Conservation (phyloP, 1,140 invertebrate genomes). For the Gonioctena quinquepunctata region DNA sequence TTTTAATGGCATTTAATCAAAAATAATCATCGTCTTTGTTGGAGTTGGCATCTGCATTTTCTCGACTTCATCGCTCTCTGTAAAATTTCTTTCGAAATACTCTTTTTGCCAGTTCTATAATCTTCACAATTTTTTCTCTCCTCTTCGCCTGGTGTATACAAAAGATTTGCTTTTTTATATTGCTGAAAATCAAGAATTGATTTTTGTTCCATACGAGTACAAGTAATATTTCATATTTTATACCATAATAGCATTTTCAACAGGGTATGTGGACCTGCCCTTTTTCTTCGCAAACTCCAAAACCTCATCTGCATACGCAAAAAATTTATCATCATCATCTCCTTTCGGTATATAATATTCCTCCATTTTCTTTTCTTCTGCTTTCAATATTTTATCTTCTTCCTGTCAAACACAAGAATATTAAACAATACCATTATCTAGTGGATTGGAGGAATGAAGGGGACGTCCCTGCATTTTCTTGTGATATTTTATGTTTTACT, state of each 20-base stretch:
- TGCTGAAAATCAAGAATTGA: background rate
- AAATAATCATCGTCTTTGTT: no score
- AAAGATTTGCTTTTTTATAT: background rate
- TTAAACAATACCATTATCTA: background rate
- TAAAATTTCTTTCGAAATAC: background rate
- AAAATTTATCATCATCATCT: conserved; percentile 46
- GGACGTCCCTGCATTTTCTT: no score
- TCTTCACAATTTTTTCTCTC: background rate
- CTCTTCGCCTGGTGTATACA: background rate
- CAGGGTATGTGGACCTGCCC: conserved; percentile 41
- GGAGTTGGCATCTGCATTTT: background rate
- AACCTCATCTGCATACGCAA: conserved; percentile 49
- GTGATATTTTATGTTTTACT: no score
- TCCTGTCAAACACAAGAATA: conserved; percentile 13
- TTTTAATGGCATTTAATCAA: no score
- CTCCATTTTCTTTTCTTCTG: conserved; percentile 41
- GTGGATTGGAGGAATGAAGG: background rate
- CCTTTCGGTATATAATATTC: background rate
- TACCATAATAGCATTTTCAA: conserved; percentile 43
- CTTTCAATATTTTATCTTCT: conserved; percentile 55
- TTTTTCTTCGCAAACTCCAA: conserved; percentile 46
- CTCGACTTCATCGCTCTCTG: background rate
- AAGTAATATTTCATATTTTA: background rate
- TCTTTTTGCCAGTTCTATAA: background rate
- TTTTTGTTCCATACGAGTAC: background rate